A percentile compares a stretch with the other conserved stretches of the same genome.
Conservation (phyloP, 2,888 invertebrate genomes). For the Zhengitettix transpicula region DNA sequence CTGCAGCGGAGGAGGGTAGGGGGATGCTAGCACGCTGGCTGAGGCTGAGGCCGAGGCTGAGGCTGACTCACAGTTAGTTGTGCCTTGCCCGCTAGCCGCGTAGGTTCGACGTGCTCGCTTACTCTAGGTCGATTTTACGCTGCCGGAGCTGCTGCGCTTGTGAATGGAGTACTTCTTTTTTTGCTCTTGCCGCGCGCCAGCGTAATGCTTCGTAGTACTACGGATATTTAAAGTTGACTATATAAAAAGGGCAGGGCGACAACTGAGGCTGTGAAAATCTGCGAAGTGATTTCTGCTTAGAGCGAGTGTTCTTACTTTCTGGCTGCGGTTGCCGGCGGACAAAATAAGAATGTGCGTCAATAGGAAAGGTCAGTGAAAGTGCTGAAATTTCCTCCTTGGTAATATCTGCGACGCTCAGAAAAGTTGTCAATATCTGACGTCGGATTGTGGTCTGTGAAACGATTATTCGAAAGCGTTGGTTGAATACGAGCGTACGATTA, state of each 20-base stretch:
- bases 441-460: no score
- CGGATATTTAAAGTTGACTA: conserved; percentile 1
- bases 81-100: conserved; percentile 1
- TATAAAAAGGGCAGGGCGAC: neutral
- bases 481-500: no score
- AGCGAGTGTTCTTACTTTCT: no score
- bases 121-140: conserved; percentile 11
- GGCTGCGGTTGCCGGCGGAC: neutral
- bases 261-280: neutral
- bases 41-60: neutral
- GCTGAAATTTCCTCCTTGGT: neutral
- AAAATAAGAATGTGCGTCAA: neutral
- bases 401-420: no score
- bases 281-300: neutral
- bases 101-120: conserved; percentile 1
- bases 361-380: conserved; percentile 8
- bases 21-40: conserved; percentile 7
- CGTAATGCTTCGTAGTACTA: conserved; percentile 10
- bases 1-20: neutral
- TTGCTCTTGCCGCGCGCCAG: conserved; percentile 3
- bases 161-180: conserved; percentile 11
- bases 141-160: conserved; percentile 4
- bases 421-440: no score
- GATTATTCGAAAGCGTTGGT: no score
- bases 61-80: conserved; percentile 6